Percentiles rank a stretch among this genome's conserved stretches.
Conservation (phyloP, 2,888 invertebrate species). For the Nyleta sp. region DNA sequence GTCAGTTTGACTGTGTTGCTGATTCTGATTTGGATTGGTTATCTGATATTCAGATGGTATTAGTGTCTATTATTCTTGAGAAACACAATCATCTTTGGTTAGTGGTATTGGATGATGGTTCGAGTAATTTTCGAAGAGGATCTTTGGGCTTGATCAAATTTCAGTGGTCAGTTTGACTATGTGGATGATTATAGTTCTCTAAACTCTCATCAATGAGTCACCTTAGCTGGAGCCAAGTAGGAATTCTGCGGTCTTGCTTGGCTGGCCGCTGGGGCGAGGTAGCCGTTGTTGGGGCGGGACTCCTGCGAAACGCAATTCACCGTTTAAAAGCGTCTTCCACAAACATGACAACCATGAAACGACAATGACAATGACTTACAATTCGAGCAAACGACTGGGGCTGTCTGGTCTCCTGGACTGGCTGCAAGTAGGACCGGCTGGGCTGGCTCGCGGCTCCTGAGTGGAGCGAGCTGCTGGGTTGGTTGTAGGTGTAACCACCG, state of each 20-base stretch:
- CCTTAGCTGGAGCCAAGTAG: conserved; percentile 44
- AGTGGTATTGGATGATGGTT: no score
- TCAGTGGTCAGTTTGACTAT: no score
- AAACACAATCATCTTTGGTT: no score
- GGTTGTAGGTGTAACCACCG: conserved; percentile 67
- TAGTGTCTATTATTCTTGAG: no score
- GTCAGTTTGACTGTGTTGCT: no score
- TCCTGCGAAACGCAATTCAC: conserved; percentile 29
- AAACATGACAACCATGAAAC: background rate
- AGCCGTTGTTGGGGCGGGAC: conserved; percentile 24
- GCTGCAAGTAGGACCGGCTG: conserved; percentile 51
- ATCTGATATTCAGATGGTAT: no score
- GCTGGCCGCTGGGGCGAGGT: conserved; percentile 5
- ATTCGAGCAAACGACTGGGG: conserved; percentile 28
- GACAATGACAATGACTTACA: conserved; percentile 16
- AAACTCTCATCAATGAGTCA: conserved; percentile 1
- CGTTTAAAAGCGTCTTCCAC: background rate
- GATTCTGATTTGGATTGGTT: no score
- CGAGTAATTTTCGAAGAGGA: no score
- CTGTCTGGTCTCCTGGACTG: conserved; percentile 41
- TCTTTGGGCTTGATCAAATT: no score
- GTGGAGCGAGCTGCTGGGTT: conserved; percentile 65
- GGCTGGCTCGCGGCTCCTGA: conserved; percentile 34
- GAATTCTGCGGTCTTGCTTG: conserved; percentile 19
- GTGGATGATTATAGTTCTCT: no score